These are phyloP conservation scores for Drosophila sulfurigaster DNA, from an alignment of 1,140 invertebrate genomes.

Conservation along the genomic window DNA sequence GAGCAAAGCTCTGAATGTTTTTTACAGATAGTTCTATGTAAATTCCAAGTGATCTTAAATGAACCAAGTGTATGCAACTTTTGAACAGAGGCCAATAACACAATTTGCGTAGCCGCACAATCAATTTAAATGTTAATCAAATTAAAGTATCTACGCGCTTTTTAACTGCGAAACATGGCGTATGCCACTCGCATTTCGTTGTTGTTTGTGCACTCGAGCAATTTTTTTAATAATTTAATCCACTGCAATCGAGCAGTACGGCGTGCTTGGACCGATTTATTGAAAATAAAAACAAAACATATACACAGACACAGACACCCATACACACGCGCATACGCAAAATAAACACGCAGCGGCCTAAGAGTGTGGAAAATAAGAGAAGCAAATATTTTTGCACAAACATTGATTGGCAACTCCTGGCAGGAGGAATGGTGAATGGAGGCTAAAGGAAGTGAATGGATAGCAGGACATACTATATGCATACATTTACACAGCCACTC, in stretches of 20 bases:
- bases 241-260: constrained; percentile 76
- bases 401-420: constrained; percentile 75
- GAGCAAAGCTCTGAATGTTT: too few relatives aligned
- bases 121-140: constrained; percentile 78
- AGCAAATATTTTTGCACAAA: constrained; percentile 80
- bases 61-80: constrained; percentile 1
- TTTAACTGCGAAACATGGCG: constrained; percentile 48
- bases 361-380: constrained; percentile 75
- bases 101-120: constrained; percentile 40
- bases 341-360: constrained; percentile 48
- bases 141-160: constrained; percentile 65
- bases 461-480: constrained; percentile 19
- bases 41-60: neutral
- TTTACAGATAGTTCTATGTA: neutral
- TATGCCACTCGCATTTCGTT: constrained; percentile 34
- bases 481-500: constrained; percentile 3
- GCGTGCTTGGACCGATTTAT: constrained; percentile 75
- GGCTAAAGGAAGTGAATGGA: constrained; percentile 18
- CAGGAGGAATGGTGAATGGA: constrained; percentile 6
- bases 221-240: constrained; percentile 80
- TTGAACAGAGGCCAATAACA: constrained; percentile 28
- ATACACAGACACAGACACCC: constrained; percentile 3
- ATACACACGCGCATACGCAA: constrained; percentile 22
- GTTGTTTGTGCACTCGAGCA: constrained; percentile 51
- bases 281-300: constrained; percentile 67